phyloP scores from a whole-genome alignment of 2,113 vertebrate species.

The Calcarius ornatus region DNA sequence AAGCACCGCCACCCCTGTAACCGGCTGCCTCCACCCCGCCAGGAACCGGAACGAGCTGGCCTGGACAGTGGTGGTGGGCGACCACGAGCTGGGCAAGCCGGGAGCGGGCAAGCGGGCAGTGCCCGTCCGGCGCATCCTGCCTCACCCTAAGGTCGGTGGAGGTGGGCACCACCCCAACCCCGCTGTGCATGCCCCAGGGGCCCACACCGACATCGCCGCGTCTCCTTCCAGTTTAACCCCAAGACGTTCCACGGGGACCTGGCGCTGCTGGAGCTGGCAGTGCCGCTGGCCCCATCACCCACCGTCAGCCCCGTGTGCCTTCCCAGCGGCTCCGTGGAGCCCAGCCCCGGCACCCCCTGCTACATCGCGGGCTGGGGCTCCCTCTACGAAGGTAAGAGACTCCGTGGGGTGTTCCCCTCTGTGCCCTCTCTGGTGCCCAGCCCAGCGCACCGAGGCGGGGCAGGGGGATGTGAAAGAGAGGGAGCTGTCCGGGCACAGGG shows the following conservation, averaged over 20 bases:
- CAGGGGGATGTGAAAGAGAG: not conserved
- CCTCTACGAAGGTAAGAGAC: slow-evolving; percentile 84
- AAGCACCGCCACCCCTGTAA: not conserved
- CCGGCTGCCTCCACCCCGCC: not conserved
- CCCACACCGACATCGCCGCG: too few species aligned
- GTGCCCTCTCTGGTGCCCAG: not conserved
- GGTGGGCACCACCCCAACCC: not conserved
- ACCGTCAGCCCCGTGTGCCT: slow-evolving; percentile 84
- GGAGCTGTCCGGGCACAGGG: accelerated
- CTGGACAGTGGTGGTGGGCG: slow-evolving; percentile 87
- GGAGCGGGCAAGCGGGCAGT: slow-evolving; percentile 78
- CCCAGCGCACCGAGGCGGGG: not conserved
- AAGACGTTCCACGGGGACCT: slow-evolving; percentile 93
- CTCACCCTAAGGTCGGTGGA: slow-evolving; percentile 86
- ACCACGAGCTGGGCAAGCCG: slow-evolving; percentile 80
- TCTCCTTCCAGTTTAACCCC: slow-evolving; percentile 83
- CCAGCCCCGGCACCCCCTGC: slow-evolving; percentile 81
- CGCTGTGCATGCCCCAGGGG: accelerated
- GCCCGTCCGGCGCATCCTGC: slow-evolving; percentile 86
- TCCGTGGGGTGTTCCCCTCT: too few species aligned
- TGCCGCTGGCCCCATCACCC: slow-evolving; percentile 69
- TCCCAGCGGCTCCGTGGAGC: slow-evolving; percentile 76
- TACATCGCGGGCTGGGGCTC: slow-evolving; percentile 93
- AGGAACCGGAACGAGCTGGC: slow-evolving; percentile 86
- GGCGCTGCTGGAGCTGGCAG: slow-evolving; percentile 86